A percentile compares a stretch with the other conserved stretches of the same genome.
Conservation (phyloP, 2,797 vertebrate species). For the Champsocephalus esox region DNA sequence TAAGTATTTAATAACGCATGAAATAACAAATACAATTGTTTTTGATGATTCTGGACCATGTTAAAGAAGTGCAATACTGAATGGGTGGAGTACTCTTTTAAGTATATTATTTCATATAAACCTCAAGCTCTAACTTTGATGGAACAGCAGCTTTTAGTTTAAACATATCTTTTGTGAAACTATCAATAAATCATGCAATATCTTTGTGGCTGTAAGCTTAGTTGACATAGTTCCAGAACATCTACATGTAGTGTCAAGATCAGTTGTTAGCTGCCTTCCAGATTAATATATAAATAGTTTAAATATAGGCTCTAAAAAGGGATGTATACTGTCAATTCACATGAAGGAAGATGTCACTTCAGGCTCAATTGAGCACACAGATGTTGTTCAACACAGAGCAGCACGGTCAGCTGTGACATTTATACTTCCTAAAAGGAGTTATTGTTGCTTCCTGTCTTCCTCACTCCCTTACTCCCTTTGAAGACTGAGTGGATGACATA, state of each 20-base stretch:
- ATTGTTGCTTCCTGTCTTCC: slow-evolving; percentile 24
- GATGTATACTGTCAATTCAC: not conserved
- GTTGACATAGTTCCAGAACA: not conserved
- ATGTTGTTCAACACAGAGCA: slow-evolving; percentile 37
- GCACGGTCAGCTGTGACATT: slow-evolving; percentile 40
- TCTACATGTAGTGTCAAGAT: not conserved
- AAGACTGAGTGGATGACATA: slow-evolving; percentile 29
- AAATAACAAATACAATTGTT: no score
- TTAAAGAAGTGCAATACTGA: no score
- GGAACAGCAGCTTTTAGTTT: not conserved
- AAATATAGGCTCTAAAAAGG: not conserved
- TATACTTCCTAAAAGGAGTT: slow-evolving; percentile 29
- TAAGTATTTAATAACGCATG: not conserved
- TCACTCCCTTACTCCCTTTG: slow-evolving; percentile 30
- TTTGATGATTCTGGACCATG: not conserved
- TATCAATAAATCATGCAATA: not conserved
- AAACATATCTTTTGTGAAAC: not conserved
- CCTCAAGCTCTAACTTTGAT: not conserved
- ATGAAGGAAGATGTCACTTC: slow-evolving; percentile 7
- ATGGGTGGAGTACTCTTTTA: not conserved
- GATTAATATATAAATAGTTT: not conserved
- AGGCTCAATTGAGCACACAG: slow-evolving; percentile 16
- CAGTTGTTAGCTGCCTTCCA: not conserved
- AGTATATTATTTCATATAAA: not conserved
- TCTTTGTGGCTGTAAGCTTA: not conserved